phyloP scores from a whole-genome alignment of 2,888 invertebrate genomes.

The Branchipolynoe longqiensis region DNA sequence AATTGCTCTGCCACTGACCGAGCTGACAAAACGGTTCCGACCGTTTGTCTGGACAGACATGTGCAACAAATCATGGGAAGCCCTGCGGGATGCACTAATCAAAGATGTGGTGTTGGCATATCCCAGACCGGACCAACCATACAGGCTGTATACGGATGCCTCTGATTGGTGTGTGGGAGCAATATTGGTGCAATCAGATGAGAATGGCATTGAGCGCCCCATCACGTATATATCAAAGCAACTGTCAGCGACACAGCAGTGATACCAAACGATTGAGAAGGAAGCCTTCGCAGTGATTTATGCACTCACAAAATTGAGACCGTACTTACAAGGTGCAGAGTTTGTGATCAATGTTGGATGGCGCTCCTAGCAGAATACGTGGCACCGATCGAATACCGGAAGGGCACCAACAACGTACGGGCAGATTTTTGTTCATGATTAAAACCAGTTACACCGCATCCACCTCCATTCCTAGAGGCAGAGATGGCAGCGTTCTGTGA shows the following conservation, averaged over 20 bases:
- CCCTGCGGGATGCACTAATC: neutral
- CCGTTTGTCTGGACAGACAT: neutral
- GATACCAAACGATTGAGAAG: neutral
- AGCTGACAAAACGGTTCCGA: neutral
- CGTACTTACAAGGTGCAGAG: slow-evolving; percentile 11
- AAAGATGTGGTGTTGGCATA: neutral
- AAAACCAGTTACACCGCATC: neutral
- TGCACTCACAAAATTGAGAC: neutral
- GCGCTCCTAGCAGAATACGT: slow-evolving; percentile 19
- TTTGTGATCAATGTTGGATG: slow-evolving; percentile 27
- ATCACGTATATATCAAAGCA: slow-evolving; percentile 14
- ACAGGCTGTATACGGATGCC: neutral
- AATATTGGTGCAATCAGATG: neutral
- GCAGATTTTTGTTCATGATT: slow-evolving; percentile 1
- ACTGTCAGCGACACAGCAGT: neutral
- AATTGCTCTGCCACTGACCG: neutral
- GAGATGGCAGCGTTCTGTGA: neutral
- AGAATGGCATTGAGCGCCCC: neutral
- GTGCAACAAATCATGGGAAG: neutral
- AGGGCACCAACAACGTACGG: neutral
- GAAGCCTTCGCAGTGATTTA: slow-evolving; percentile 40
- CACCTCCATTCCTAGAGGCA: neutral
- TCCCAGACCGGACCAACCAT: neutral
- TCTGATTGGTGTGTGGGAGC: neutral
- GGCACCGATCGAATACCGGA: slow-evolving; percentile 6